Conservation (phyloP, 2,797 vertebrate genomes). For the Antennarius maculatus region DNA sequence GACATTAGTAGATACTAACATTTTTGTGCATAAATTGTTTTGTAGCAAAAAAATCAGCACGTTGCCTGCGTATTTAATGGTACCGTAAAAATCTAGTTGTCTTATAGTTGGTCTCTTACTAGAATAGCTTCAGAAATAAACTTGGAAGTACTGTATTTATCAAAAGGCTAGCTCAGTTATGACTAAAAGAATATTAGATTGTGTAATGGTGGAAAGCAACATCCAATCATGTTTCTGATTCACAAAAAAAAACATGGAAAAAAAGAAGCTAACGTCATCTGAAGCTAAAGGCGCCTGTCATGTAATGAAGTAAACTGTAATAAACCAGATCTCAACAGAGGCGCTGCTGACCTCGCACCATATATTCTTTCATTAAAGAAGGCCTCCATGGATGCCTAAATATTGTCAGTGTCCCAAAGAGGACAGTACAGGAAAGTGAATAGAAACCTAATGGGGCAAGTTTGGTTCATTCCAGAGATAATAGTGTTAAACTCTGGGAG, state of each 20-base stretch:
- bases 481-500: slow-evolving; percentile 72
- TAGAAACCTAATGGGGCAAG: slow-evolving; percentile 63
- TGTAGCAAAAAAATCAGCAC: too few relatives aligned
- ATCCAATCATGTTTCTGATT: neutral
- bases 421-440: slow-evolving; percentile 33
- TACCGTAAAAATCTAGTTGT: too few relatives aligned
- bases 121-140: neutral
- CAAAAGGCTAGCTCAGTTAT: neutral
- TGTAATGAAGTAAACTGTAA: neutral
- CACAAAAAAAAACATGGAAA: neutral
- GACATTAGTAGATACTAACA: neutral
- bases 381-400: slow-evolving; percentile 31
- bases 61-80: neutral
- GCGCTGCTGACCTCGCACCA: neutral
- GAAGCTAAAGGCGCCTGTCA: neutral
- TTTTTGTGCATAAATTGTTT: neutral
- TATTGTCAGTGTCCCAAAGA: slow-evolving; percentile 39
- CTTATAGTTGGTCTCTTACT: neutral
- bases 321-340: slow-evolving; percentile 14
- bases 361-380: slow-evolving; percentile 17
- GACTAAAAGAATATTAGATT: neutral
- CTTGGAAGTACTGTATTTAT: neutral
- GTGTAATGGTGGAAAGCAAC: neutral
- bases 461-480: slow-evolving; percentile 66
- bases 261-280: neutral